These are phyloP conservation scores for Leucoraja erinaceus DNA, from an alignment of 2,113 vertebrate species.

Conservation along the genomic window DNA sequence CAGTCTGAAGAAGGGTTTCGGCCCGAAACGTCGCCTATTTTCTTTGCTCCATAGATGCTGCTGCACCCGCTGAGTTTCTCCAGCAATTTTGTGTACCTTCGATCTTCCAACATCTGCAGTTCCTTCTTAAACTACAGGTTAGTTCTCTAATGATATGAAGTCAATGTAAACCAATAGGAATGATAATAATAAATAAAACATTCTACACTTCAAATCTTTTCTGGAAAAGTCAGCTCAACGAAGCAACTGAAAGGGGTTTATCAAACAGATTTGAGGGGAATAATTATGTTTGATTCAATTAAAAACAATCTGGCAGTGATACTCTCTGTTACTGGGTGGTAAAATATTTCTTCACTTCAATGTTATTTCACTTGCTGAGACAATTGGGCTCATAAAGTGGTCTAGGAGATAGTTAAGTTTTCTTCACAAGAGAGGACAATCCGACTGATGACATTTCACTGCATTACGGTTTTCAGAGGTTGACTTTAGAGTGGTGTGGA, in stretches of 20 bases:
- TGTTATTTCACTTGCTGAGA: neutral
- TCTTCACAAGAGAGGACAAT: neutral
- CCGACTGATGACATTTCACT: neutral
- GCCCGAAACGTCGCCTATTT: no score
- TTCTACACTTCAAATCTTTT: neutral
- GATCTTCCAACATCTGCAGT: no score
- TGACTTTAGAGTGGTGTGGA: neutral
- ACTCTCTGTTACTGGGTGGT: neutral
- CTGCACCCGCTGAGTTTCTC: no score
- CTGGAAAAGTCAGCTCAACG: neutral
- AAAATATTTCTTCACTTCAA: neutral
- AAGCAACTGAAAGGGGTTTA: neutral
- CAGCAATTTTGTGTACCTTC: no score
- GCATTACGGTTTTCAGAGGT: neutral
- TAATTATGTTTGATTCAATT: neutral
- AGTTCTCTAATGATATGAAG: neutral
- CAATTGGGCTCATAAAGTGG: neutral
- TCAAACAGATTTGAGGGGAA: neutral
- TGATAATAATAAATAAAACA: neutral
- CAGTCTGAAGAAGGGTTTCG: no score
- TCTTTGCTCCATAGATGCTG: no score
- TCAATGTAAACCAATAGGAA: neutral
- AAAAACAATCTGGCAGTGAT: neutral
- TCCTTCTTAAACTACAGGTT: no score
- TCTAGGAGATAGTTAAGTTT: neutral